Percentiles rank a stretch among this genome's conserved stretches.
phyloP scores from a whole-genome alignment of 2,113 vertebrate genomes.

The Sula dactylatra region DNA sequence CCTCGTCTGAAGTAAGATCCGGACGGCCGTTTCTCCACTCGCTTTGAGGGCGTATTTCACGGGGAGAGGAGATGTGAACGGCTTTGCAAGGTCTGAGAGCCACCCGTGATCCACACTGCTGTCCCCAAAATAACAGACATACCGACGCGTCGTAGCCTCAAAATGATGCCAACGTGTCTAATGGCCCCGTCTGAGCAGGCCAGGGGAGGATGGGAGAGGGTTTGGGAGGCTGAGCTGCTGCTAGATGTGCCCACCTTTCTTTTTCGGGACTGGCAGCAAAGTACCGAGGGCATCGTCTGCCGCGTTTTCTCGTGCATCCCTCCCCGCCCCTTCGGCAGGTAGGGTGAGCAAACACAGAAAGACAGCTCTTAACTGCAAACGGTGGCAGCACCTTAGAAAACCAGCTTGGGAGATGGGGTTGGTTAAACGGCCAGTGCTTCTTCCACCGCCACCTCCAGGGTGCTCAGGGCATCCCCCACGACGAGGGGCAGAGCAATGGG shows the following conservation, averaged over 20 bases:
- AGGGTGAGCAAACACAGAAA: neutral
- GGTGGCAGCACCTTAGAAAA: neutral
- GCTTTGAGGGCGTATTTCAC: neutral
- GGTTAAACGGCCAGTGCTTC: neutral
- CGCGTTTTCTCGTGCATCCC: neutral
- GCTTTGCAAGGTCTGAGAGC: neutral
- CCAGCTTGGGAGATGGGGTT: neutral
- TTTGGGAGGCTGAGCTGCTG: neutral
- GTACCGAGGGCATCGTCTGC: neutral
- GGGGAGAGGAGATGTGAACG: accelerated
- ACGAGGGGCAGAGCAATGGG: neutral
- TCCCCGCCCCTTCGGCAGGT: neutral
- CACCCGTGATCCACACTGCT: accelerated
- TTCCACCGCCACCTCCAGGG: neutral
- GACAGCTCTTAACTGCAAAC: neutral
- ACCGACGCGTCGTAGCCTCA: accelerated
- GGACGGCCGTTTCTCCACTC: accelerated
- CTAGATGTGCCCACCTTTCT: neutral
- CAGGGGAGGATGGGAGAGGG: neutral
- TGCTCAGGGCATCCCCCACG: neutral
- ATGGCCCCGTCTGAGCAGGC: neutral
- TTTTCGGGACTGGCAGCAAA: neutral
- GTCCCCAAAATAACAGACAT: neutral
- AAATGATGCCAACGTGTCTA: neutral
- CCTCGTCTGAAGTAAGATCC: neutral